Percentiles rank a stretch among this genome's conserved stretches.
Conservation (phyloP, 2,797 vertebrate genomes). For the Kryptolebias ocellatus region DNA sequence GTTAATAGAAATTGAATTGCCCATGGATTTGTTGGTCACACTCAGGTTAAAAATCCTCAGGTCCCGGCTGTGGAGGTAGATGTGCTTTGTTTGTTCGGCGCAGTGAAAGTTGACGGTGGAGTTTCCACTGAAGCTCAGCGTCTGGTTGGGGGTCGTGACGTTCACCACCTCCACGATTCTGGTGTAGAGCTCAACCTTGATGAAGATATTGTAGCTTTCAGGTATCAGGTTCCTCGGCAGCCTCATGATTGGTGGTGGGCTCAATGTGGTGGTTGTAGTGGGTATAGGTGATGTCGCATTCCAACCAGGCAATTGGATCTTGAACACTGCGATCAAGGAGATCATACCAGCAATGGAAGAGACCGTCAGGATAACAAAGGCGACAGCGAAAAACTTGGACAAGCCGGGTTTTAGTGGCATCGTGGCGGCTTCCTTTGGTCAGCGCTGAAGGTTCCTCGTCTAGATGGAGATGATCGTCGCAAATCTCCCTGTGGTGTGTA, state of each 20-base stretch:
- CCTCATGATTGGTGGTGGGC: constrained; percentile 58
- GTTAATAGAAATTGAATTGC: accelerated
- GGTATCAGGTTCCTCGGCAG: constrained; percentile 76
- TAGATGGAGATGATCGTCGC: constrained; percentile 21
- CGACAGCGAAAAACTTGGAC: constrained; percentile 81
- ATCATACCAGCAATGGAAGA: constrained; percentile 79
- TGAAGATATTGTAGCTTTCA: constrained; percentile 63
- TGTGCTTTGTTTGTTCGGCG: constrained; percentile 41
- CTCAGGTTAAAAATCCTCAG: constrained; percentile 16
- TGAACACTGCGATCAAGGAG: constrained; percentile 82
- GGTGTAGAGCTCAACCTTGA: constrained; percentile 69
- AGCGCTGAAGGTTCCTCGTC: constrained; percentile 7
- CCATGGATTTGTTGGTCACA: constrained; percentile 31
- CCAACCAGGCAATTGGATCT: constrained; percentile 46
- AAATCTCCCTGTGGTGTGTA: constrained; percentile 26
- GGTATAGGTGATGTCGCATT: constrained; percentile 45
- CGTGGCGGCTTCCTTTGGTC: constrained; percentile 29
- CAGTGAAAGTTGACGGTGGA: constrained; percentile 74
- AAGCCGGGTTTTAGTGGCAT: constrained; percentile 83
- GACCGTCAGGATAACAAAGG: constrained; percentile 72
- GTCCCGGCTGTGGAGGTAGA: constrained; percentile 74
- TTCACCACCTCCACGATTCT: constrained; percentile 55
- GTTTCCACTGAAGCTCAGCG: constrained; percentile 67
- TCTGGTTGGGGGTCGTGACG: constrained; percentile 70
- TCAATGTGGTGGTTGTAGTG: constrained; percentile 1